These are phyloP conservation scores for Petrocephalus sullivani DNA, from an alignment of 2,797 vertebrate genomes.

Conservation along the genomic window DNA sequence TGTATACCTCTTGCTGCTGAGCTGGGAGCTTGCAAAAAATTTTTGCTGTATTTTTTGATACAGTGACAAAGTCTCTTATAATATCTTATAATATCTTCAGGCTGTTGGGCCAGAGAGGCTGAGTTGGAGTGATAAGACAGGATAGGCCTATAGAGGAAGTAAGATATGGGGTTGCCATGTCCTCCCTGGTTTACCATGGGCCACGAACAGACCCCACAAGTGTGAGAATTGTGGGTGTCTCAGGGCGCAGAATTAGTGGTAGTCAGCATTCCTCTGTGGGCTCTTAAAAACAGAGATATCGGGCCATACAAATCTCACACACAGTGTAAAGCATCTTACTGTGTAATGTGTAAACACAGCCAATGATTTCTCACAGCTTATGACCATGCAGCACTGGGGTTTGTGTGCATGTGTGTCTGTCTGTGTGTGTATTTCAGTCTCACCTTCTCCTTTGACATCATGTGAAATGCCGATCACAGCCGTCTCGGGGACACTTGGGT, in stretches of 20 bases:
- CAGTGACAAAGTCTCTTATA: no score
- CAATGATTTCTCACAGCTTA: not conserved
- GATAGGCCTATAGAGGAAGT: not conserved
- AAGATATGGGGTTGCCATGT: not conserved
- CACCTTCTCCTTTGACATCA: conserved; percentile 90
- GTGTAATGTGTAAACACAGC: not conserved
- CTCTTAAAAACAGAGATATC: not conserved
- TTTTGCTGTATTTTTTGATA: no score
- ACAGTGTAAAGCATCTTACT: not conserved
- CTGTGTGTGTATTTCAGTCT: conserved; percentile 26
- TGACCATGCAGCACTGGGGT: not conserved
- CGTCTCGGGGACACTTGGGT: conserved; percentile 80
- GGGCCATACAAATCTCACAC: not conserved
- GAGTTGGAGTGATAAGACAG: conserved; percentile 6
- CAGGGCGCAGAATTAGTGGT: not conserved
- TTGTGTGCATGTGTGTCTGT: not conserved
- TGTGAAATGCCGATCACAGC: conserved; percentile 85
- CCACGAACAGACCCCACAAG: not conserved
- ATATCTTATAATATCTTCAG: no score
- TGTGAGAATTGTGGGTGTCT: not conserved
- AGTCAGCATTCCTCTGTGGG: not conserved
- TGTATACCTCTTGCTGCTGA: no score
- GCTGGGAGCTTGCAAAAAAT: no score
- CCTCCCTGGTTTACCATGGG: not conserved
- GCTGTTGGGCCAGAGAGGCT: not conserved